Conservation (phyloP, 2,113 vertebrate species). For the Dasyurus viverrinus region DNA sequence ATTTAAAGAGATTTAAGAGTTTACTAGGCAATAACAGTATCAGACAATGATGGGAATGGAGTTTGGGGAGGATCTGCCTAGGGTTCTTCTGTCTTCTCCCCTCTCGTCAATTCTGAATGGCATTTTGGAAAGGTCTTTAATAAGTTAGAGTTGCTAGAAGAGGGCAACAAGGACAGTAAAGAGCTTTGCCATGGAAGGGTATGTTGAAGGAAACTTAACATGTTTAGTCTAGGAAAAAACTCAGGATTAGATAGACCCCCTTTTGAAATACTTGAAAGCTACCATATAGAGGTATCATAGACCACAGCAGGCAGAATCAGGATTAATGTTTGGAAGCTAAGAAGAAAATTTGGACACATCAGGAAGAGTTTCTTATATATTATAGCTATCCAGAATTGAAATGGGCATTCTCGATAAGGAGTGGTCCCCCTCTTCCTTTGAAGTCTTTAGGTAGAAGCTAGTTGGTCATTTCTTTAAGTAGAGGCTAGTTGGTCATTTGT, state of each 20-base stretch:
- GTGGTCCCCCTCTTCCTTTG: not conserved
- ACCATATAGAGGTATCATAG: not conserved
- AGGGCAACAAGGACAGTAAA: not conserved
- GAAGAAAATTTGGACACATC: not conserved
- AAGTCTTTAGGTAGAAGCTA: not conserved
- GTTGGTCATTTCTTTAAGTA: not conserved
- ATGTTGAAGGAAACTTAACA: not conserved
- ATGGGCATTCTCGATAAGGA: not conserved
- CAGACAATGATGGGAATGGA: too few relatives aligned
- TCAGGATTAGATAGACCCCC: not conserved
- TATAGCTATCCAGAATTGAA: not conserved
- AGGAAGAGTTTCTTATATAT: too few relatives aligned
- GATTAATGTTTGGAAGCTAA: too few relatives aligned
- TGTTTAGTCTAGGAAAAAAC: too few relatives aligned
- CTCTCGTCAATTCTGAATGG: too few relatives aligned
- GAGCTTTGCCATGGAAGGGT: not conserved
- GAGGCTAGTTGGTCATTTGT: not conserved
- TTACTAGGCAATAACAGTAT: too few relatives aligned
- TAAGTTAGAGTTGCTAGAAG: not conserved
- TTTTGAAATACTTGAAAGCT: not conserved
- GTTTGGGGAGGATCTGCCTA: too few relatives aligned
- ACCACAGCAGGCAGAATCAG: not conserved
- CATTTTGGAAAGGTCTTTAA: too few relatives aligned
- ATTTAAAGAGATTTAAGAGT: too few relatives aligned
- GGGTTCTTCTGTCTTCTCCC: too few relatives aligned